Evolutionary conservation across 2,113 vertebrate genomes (phyloP).

Genomic region (Daboia siamensis): DNA sequence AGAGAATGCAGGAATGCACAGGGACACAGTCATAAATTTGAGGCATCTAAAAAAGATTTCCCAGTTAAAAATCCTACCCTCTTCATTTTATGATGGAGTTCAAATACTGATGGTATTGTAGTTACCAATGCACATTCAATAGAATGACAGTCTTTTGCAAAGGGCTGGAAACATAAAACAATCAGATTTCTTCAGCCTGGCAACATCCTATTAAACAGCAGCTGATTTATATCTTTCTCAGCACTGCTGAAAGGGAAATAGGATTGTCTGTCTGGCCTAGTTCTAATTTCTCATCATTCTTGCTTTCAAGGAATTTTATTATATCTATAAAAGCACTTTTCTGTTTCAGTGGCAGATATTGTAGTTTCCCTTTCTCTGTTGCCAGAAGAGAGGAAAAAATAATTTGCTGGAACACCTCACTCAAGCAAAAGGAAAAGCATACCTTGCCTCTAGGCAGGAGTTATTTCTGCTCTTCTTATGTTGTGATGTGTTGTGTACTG

Average conservation of each 20-base stretch:
- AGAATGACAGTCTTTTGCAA: neutral
- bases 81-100: neutral
- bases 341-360: neutral
- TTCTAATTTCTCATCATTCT: neutral
- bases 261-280: neutral
- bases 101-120: neutral
- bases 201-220: neutral
- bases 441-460: conserved; percentile 9
- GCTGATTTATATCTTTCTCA: neutral
- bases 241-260: neutral
- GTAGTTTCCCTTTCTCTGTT: conserved; percentile 17
- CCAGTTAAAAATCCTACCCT: neutral
- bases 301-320: neutral
- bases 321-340: neutral
- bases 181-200: neutral
- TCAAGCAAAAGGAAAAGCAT: conserved; percentile 1
- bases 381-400: neutral
- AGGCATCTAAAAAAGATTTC: neutral
- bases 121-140: neutral
- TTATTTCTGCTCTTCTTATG: conserved; percentile 14
- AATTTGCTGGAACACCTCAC: conserved; percentile 17
- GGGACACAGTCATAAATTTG: neutral
- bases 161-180: neutral
- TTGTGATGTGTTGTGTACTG: neutral
- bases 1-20: neutral